Evolutionary conservation across 2,797 vertebrate species (phyloP), one percentile per base, ranked within the genome.

Genomic region (Acropternis orthonyx): DNA sequence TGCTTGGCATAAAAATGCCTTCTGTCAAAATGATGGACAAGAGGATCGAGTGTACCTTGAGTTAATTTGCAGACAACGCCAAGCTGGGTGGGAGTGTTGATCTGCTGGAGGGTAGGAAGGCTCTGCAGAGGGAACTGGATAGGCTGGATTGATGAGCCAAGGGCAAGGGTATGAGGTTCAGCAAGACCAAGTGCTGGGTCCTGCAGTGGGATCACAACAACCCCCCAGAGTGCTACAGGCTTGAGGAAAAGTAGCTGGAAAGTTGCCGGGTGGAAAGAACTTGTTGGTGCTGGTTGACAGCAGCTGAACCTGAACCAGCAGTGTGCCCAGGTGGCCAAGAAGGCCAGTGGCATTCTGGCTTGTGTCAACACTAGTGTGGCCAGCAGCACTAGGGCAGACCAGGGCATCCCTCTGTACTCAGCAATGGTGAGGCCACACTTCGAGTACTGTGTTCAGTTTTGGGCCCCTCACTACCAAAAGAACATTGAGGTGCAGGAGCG

Each of bases 401-500:
- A 54, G 71, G 55, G 1, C 7, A 7, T 22, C 2, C 7, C 12
- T 39, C 30, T 85, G 12, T 5, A 2, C 22, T 59, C 1, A 0
- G 46, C 48, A 54, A 22, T 9, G 52, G 10, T 10, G 39, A 41
- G 34, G 51, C 24, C 10, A 0, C 24, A 23, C 17, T 37, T 36
- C 2, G 3, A 28, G 12, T 32, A 2, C 51, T n/a, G 36, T 10
- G 32, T 8, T 9, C 36, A 18, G 15, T 18, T 75, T 63, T 55
- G 49, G 48, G 16, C 13, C 0, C 0, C 11, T 78, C 52, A 21
- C 0, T 66, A 0, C 22, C 12, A 0, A 5, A 44, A 44, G 0
- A 34, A 28, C 26, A 24, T 1, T 48, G 46, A 48, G 22, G 39
- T 1, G 22, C 39, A 78, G 52, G 30, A 54, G 21, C 0, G 0